These are phyloP conservation scores for Pediacus dermestoides DNA, from an alignment of 2,888 invertebrate genomes.

Conservation along the genomic window DNA sequence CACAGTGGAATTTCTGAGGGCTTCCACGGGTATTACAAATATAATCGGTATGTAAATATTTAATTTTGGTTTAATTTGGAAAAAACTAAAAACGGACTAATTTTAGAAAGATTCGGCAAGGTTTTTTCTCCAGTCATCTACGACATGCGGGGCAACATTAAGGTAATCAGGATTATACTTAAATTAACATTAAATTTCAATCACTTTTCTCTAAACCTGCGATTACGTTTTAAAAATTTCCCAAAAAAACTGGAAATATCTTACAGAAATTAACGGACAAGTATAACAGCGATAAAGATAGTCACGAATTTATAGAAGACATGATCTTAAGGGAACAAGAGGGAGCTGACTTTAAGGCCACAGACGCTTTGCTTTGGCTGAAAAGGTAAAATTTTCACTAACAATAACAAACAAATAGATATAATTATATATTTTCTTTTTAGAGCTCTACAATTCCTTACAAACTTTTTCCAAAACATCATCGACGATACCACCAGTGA, in stretches of 20 bases:
- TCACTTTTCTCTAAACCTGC: no score
- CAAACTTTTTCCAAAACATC: slow-evolving; percentile 57
- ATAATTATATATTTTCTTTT: slow-evolving; percentile 24
- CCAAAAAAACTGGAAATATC: slow-evolving; percentile 8
- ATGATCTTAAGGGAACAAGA: slow-evolving; percentile 62
- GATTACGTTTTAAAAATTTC: no score
- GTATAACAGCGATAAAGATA: slow-evolving; percentile 54
- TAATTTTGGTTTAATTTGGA: slow-evolving; percentile 16
- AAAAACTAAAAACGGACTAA: no score
- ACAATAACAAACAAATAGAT: not conserved
- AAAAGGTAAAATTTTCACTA: slow-evolving; percentile 56
- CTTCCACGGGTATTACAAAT: slow-evolving; percentile 28
- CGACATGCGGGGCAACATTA: slow-evolving; percentile 75
- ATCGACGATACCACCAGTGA: slow-evolving; percentile 51
- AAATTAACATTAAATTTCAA: no score
- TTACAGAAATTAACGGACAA: slow-evolving; percentile 60
- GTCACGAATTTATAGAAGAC: slow-evolving; percentile 62
- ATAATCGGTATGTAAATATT: slow-evolving; percentile 29
- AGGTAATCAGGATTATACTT: slow-evolving; percentile 53
- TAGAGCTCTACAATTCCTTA: slow-evolving; percentile 64
- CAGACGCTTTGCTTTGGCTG: slow-evolving; percentile 70
- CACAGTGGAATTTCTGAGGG: slow-evolving; percentile 34
- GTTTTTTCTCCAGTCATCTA: slow-evolving; percentile 69
- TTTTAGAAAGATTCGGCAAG: slow-evolving; percentile 70
- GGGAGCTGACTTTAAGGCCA: slow-evolving; percentile 53